Conservation (phyloP, 2,113 vertebrate species). For the Myotis brandtii region DNA sequence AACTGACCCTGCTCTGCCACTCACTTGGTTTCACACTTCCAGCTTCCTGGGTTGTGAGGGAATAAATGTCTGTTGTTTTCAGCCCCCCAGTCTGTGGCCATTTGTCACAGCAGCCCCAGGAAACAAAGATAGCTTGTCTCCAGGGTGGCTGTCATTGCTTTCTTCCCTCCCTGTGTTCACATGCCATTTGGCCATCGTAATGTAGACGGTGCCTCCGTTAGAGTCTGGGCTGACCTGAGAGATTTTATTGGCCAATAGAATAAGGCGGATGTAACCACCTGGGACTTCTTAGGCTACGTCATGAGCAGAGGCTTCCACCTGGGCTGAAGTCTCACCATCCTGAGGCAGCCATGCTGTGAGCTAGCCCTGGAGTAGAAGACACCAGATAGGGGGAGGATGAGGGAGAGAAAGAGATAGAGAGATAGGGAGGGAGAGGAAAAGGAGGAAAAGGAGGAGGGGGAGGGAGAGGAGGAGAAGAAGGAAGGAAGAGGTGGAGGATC, state of each 20-base stretch:
- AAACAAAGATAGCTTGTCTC: background rate
- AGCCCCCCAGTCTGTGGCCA: background rate
- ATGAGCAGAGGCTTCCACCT: background rate
- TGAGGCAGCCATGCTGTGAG: background rate
- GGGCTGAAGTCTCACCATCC: background rate
- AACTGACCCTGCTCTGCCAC: background rate
- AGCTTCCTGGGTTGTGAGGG: background rate
- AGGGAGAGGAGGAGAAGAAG: background rate
- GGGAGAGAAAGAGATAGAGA: fast-evolving
- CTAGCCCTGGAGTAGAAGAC: background rate
- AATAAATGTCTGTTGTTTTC: background rate
- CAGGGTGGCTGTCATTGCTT: background rate
- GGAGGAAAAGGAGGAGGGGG: background rate
- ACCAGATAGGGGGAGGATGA: too few relatives aligned
- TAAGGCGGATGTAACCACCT: background rate
- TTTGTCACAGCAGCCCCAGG: background rate
- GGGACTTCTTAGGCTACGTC: background rate
- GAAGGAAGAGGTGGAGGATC: background rate
- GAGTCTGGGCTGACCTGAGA: background rate
- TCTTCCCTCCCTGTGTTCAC: background rate
- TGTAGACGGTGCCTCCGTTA: background rate
- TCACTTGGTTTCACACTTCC: background rate
- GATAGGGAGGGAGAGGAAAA: background rate
- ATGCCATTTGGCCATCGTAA: background rate
- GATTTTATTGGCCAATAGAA: background rate